These are phyloP conservation scores for Sebastes miniatus DNA, from an alignment of 2,797 vertebrate genomes.

Conservation along the genomic window DNA sequence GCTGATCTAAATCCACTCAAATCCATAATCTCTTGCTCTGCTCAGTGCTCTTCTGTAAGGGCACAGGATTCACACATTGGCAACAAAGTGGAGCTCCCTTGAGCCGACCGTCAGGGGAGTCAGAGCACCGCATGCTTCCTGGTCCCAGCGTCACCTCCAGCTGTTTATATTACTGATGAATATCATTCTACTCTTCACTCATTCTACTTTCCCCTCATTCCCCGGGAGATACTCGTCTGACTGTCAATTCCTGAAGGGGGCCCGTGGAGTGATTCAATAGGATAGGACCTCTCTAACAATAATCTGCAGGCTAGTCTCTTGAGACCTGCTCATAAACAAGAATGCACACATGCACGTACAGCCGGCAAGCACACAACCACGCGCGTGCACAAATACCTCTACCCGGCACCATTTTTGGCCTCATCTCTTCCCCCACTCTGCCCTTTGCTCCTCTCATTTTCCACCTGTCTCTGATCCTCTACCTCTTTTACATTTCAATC, in stretches of 20 bases:
- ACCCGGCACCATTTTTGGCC: constrained; percentile 39
- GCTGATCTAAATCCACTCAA: constrained; percentile 30
- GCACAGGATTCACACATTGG: constrained; percentile 18
- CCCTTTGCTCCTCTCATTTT: constrained; percentile 76
- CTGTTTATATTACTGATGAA: constrained; percentile 57
- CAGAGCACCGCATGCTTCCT: constrained; percentile 14
- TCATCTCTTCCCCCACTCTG: constrained; percentile 56
- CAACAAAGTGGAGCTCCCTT: constrained; percentile 17
- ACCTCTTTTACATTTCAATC: constrained; percentile 79
- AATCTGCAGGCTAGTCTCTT: constrained; percentile 12
- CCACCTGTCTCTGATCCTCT: constrained; percentile 75
- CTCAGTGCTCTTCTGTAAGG: constrained; percentile 4
- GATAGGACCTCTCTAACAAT: constrained; percentile 29
- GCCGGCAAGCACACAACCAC: neutral
- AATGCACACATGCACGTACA: neutral
- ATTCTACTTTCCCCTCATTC: constrained; percentile 23
- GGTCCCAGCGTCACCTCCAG: constrained; percentile 25
- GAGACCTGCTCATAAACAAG: constrained; percentile 35
- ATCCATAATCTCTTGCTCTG: constrained; percentile 24
- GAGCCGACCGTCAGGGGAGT: constrained; percentile 19
- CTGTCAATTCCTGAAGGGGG: constrained; percentile 41
- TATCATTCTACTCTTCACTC: constrained; percentile 46
- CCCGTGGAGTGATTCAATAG: constrained; percentile 39
- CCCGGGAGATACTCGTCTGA: constrained; percentile 17
- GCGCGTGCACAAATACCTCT: neutral